phyloP scores from a whole-genome alignment of 2,888 invertebrate genomes.

The Ophraella communa region DNA sequence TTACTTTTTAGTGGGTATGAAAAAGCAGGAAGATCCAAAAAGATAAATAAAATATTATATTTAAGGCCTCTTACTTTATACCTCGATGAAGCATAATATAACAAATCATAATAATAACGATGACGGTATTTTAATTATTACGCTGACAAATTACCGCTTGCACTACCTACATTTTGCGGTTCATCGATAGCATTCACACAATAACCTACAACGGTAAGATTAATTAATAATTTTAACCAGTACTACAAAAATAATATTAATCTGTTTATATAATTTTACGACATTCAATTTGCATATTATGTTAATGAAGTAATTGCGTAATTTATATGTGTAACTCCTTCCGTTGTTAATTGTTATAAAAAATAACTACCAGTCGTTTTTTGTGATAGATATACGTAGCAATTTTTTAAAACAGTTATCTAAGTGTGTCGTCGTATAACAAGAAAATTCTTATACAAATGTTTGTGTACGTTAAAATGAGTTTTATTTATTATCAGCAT shows the following conservation, averaged over 20 bases:
- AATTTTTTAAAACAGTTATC: constrained; percentile 2
- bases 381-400: background rate
- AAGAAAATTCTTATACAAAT: background rate
- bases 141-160: background rate
- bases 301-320: background rate
- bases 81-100: too few species aligned
- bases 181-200: background rate
- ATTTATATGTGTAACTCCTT: background rate
- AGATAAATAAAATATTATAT: too few species aligned
- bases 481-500: constrained; percentile 2
- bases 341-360: background rate
- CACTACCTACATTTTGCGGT: background rate
- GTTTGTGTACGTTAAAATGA: background rate
- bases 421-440: background rate
- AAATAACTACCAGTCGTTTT: background rate
- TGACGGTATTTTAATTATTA: too few species aligned
- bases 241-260: background rate
- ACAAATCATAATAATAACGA: too few species aligned
- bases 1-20: too few species aligned
- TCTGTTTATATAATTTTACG: background rate
- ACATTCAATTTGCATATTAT: background rate
- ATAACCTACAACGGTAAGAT: background rate
- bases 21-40: too few species aligned
- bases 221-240: background rate
- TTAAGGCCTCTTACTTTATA: too few species aligned